Base-by-base conservation (phyloP, 2,113 vertebrate genomes). In the Grammomys dolichurus region DNA sequence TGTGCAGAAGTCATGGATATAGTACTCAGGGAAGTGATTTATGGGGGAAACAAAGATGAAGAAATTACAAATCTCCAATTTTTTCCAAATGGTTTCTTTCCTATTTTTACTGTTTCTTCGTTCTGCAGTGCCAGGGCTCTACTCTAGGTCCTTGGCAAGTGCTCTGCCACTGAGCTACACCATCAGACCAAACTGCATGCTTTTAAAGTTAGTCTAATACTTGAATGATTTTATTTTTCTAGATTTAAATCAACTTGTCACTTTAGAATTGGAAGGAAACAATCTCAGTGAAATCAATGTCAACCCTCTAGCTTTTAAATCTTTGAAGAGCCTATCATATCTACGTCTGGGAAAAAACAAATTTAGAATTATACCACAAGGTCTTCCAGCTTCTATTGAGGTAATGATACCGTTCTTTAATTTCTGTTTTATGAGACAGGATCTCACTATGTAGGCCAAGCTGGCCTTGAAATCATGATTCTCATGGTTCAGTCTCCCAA, bases 191-290 rank as follows among this genome's bases (percentile, higher is more conserved):
- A 84, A 90, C 3, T 75, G 10, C n/a, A 60, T 58, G 31, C 12
- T n/a, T 90, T 85, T 58, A 48, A 51, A 86, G 54, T 95, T 81
- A 75, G 78, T 67, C 69, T 87, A 95, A 95, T 82, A 82, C 51
- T 73, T 26, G 65, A n/a, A 85, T 91, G 67, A 96, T 92, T 95
- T 77, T 82, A 22, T 94, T 86, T 97, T 91, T 93, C 54, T 92
- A 99, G 99, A 76, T 97, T 98, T 99, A 96, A 98, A 97, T 97
- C 99, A 97, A n/a, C 96, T 99, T 94, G 97, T 99, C 93, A 99
- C 99, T 72, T 98, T 99, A 98, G 99, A 99, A 98, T 36, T 99
- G 97, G 99, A 99, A 97, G 99, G 98, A 91, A 99, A 99, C 94
- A 97, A 98, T 96, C 99, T 99, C 46, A 99, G 99, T 93, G 99